Conservation (phyloP, 2,113 vertebrate species). For the Stegastes partitus region DNA sequence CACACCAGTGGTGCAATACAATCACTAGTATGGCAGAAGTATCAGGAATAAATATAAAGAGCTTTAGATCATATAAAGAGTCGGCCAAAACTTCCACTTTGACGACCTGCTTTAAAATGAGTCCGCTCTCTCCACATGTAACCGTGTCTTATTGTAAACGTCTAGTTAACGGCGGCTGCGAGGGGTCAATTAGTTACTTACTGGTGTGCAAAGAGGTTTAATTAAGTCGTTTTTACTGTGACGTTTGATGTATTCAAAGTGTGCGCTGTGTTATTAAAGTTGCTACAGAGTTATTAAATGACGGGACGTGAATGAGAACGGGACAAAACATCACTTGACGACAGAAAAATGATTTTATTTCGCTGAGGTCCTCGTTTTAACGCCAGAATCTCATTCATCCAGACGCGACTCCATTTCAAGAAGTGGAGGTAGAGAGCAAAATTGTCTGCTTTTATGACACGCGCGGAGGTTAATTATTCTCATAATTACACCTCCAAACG, state of each 20-base stretch:
- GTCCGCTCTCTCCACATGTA: background rate
- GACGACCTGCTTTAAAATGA: slow-evolving; percentile 34
- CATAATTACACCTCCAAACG: slow-evolving; percentile 78
- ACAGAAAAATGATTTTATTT: slow-evolving; percentile 42
- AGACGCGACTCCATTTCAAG: slow-evolving; percentile 46
- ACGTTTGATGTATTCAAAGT: slow-evolving; percentile 40
- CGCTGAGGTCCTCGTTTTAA: slow-evolving; percentile 38
- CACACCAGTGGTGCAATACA: slow-evolving; percentile 78
- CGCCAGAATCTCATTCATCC: slow-evolving; percentile 38
- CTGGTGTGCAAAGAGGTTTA: background rate
- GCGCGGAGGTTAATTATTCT: slow-evolving; percentile 79
- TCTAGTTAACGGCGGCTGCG: slow-evolving; percentile 16
- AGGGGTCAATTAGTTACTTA: slow-evolving; percentile 15
- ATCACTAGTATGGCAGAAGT: slow-evolving; percentile 75
- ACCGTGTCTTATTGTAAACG: background rate
- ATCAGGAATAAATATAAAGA: slow-evolving; percentile 75
- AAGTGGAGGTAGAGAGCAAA: slow-evolving; percentile 52
- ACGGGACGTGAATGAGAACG: slow-evolving; percentile 40
- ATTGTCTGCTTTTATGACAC: slow-evolving; percentile 65
- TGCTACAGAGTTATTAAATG: slow-evolving; percentile 51
- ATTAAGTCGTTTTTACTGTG: slow-evolving; percentile 19
- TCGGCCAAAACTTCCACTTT: slow-evolving; percentile 55
- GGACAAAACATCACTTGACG: slow-evolving; percentile 54
- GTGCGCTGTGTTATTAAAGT: slow-evolving; percentile 23
- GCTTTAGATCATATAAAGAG: slow-evolving; percentile 70